A percentile compares a stretch with the other conserved stretches of the same genome.
phyloP scores from a whole-genome alignment of 2,797 vertebrate genomes.

The Picus viridis region DNA sequence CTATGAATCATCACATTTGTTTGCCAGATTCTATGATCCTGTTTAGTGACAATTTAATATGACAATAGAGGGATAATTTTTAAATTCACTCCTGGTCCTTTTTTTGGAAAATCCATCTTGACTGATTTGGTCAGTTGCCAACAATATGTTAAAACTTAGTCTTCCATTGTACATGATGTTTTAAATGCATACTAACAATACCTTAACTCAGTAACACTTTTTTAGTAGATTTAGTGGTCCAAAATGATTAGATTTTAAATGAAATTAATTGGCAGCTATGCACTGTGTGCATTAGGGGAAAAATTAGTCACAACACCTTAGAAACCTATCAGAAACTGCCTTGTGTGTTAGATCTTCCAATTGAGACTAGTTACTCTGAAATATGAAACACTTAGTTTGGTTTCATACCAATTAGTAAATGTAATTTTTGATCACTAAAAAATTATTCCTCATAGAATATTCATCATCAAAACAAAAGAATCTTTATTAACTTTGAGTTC shows the following conservation, averaged over 20 bases:
- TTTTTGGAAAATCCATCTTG: neutral
- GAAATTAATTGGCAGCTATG: neutral
- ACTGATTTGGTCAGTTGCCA: conserved; percentile 10
- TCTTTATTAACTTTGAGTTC: conserved; percentile 49
- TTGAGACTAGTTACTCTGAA: conserved; percentile 9
- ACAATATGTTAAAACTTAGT: neutral
- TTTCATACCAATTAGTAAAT: conserved; percentile 44
- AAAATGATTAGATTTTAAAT: neutral
- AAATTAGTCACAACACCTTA: neutral
- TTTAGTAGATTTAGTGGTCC: neutral
- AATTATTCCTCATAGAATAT: conserved; percentile 9
- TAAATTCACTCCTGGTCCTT: neutral
- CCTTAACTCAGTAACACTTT: neutral
- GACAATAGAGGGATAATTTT: conserved; percentile 22
- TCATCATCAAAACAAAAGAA: neutral
- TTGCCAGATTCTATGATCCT: conserved; percentile 58
- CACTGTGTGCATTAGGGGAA: neutral
- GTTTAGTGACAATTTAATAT: conserved; percentile 43
- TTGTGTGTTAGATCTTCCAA: neutral
- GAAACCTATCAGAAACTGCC: neutral
- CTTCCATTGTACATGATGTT: neutral
- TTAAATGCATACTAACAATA: neutral
- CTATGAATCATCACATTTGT: conserved; percentile 42
- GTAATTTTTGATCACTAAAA: conserved; percentile 37
- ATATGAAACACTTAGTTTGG: neutral